Conservation (phyloP, 2,113 vertebrate species). For the Bucco capensis region DNA sequence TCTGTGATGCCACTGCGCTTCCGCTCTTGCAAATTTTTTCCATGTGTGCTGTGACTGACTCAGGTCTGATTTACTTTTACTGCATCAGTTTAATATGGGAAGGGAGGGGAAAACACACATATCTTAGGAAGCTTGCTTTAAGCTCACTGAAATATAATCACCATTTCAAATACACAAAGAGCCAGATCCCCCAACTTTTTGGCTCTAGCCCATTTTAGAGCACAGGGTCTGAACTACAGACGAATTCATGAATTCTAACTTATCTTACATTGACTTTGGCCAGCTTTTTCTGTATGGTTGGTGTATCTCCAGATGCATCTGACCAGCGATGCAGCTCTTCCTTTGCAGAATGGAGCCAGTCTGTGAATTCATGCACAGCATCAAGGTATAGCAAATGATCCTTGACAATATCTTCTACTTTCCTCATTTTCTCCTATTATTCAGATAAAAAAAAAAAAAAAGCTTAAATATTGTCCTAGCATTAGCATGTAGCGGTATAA, state of each 20-base stretch:
- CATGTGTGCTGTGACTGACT: neutral
- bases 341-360: slow-evolving; percentile 94
- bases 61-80: neutral
- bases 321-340: slow-evolving; percentile 96
- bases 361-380: slow-evolving; percentile 90
- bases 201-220: neutral
- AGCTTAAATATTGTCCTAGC: neutral
- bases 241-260: neutral
- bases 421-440: slow-evolving; percentile 86
- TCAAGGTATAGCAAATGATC: slow-evolving; percentile 92
- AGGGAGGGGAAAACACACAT: neutral
- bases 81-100: neutral
- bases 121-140: neutral
- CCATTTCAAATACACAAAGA: neutral
- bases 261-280: slow-evolving; percentile 87
- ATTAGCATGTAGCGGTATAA: neutral
- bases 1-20: neutral
- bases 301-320: slow-evolving; percentile 85
- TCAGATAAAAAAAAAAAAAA: neutral
- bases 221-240: neutral
- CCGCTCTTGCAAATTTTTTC: neutral
- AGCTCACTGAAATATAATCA: neutral
- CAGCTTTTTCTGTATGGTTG: slow-evolving; percentile 83
- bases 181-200: neutral
- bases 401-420: slow-evolving; percentile 86